A percentile compares a stretch with the other conserved stretches of the same genome.
phyloP scores from a whole-genome alignment of 2,113 vertebrate species.

The Ciconia stormi region DNA sequence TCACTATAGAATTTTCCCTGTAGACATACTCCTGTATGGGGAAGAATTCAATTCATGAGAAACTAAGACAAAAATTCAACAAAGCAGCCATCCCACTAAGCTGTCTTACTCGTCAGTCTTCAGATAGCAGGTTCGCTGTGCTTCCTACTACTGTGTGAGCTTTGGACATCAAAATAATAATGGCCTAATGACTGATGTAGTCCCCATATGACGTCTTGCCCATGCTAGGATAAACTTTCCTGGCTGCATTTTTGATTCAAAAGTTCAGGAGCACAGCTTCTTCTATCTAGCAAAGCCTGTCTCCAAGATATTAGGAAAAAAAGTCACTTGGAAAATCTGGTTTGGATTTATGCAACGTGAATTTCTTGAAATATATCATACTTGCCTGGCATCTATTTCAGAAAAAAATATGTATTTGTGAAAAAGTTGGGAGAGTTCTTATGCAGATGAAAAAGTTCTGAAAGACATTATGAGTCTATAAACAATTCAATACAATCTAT shows the following conservation, averaged over 20 bases:
- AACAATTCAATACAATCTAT: background rate
- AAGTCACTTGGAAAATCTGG: background rate
- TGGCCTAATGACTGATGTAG: background rate
- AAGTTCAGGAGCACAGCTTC: background rate
- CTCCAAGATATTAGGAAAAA: background rate
- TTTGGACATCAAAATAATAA: background rate
- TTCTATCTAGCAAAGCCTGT: background rate
- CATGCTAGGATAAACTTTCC: background rate
- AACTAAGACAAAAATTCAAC: background rate
- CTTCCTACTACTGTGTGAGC: background rate
- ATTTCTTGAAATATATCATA: background rate
- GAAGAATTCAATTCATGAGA: background rate
- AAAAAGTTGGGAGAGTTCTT: background rate
- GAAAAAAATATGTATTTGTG: background rate
- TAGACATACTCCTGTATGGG: background rate
- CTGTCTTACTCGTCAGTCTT: background rate
- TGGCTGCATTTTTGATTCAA: background rate
- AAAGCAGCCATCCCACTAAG: background rate
- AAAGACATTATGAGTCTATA: background rate
- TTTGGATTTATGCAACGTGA: background rate
- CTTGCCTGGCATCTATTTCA: background rate
- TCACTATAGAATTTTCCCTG: background rate
- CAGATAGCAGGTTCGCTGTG: fast-evolving
- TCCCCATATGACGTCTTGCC: background rate
- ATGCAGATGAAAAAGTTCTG: background rate